Evolutionary conservation across 2,113 vertebrate species (phyloP).

Genomic region (Calyptomena viridis): DNA sequence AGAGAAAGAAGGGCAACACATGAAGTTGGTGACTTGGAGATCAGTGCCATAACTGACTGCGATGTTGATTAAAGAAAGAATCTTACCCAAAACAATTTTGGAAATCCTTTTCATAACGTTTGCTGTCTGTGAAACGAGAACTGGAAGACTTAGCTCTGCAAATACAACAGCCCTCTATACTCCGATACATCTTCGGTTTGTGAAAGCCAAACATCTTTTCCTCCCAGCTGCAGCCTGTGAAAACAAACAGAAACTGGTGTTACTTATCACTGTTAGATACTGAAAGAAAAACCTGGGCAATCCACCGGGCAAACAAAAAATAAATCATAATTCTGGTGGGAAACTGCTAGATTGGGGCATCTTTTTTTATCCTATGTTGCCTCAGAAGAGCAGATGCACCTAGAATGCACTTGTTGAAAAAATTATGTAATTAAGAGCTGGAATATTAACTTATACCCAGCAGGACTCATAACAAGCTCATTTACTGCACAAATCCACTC

Average conservation of each 20-base stretch:
- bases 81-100: conserved; percentile 96
- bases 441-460: background rate
- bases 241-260: conserved; percentile 42
- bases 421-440: background rate
- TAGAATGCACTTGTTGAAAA: background rate
- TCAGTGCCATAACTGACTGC: background rate
- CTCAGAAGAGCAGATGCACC: background rate
- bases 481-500: background rate
- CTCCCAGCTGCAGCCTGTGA: conserved; percentile 56
- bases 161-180: conserved; percentile 98
- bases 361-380: background rate
- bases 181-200: conserved; percentile 99
- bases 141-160: conserved; percentile 98
- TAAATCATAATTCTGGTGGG: background rate
- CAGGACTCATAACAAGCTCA: background rate
- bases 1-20: background rate
- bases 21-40: background rate
- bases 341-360: background rate
- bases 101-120: conserved; percentile 97
- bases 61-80: background rate
- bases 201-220: conserved; percentile 98
- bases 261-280: background rate
- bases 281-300: background rate
- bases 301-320: background rate
- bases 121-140: conserved; percentile 98